Evolutionary conservation across 30 jellyfish, hydroid and myxozoan species (phyloP), one percentile per base, ranked within the genome.

Genomic region (Aurelia coerulea): DNA sequence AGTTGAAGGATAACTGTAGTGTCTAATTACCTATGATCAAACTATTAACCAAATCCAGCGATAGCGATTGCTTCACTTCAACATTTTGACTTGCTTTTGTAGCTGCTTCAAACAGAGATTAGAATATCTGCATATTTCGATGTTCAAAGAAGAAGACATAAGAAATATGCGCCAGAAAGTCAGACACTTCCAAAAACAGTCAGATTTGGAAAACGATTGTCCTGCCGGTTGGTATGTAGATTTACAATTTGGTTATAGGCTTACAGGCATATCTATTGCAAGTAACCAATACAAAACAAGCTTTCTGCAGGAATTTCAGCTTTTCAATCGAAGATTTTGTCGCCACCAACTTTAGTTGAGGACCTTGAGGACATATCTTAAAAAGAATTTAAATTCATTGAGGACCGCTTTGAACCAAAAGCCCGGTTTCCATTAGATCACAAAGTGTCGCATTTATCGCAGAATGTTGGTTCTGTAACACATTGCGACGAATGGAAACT

Each of bases 161-260:
- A 90, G 50, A 58, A 66, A 82, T 70, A 90, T 90, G 97, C 90
- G 97, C 29, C 68, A 62, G 14, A 73, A 50, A 41, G 93, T 90
- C 63, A 81, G 65, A n/a, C 78, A 81, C 0, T 41, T 85, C 91
- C 89, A 86, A 32, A 49, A 33, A n/a, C 68, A 67, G 17, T 76
- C 65, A 3, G 62, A 62, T 59, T 32, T 62, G 0, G 78, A 59
- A 51, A 71, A 50, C 56, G 86, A 87, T 8, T 42, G 89, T 15
- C 97, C 90, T 10, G 73, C 88, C 5, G 65, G 68, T 65, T 90
- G 97, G 97, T 75, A 56, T 10, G 86, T 79, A 65, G 31, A 2
- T 60, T 12, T 34, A 15, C 41, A 2, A 10, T 41, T 58, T 63
- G 62, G 31, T 35, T 14, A 3, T 31, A 10, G 52, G 18, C n/a